A percentile compares a stretch with the other conserved stretches of the same genome.
These are phyloP conservation scores for Punctoribates punctum DNA, from an alignment of 2,888 invertebrate species.

Conservation along the genomic window DNA sequence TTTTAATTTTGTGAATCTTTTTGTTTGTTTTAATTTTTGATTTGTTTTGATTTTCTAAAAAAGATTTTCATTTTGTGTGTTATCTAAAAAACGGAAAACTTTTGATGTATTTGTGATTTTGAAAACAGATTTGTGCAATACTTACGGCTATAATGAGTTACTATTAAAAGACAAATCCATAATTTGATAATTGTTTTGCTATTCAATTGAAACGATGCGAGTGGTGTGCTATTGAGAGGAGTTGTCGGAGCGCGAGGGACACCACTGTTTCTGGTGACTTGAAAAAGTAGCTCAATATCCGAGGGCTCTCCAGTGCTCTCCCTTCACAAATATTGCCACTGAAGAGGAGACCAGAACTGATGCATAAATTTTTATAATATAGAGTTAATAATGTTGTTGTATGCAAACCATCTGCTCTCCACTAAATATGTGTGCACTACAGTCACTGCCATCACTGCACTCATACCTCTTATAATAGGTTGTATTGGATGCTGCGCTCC, in stretches of 20 bases:
- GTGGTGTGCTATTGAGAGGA: not conserved
- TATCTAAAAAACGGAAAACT: not conserved
- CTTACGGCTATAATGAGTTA: not conserved
- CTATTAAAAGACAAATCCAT: constrained; percentile 9
- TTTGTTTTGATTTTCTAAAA: not conserved
- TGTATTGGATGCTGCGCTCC: not conserved
- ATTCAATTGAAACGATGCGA: not conserved
- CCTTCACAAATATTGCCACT: constrained; percentile 22
- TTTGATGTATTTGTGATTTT: constrained; percentile 21
- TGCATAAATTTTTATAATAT: constrained; percentile 38
- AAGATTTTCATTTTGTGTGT: not conserved
- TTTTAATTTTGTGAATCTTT: not conserved
- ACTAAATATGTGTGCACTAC: constrained; percentile 16
- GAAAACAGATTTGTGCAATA: constrained; percentile 20
- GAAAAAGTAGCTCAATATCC: not conserved
- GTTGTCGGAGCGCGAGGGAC: not conserved
- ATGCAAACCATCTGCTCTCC: constrained; percentile 37
- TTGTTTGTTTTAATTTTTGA: not conserved
- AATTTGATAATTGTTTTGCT: constrained; percentile 31
- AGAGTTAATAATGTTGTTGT: constrained; percentile 38
- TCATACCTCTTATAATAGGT: constrained; percentile 24
- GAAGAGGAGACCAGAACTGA: constrained; percentile 32
- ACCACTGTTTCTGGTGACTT: no score
- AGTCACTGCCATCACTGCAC: no score
- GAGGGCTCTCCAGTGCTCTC: not conserved